Conservation (phyloP, 2,113 vertebrate genomes). For the Naja naja region DNA sequence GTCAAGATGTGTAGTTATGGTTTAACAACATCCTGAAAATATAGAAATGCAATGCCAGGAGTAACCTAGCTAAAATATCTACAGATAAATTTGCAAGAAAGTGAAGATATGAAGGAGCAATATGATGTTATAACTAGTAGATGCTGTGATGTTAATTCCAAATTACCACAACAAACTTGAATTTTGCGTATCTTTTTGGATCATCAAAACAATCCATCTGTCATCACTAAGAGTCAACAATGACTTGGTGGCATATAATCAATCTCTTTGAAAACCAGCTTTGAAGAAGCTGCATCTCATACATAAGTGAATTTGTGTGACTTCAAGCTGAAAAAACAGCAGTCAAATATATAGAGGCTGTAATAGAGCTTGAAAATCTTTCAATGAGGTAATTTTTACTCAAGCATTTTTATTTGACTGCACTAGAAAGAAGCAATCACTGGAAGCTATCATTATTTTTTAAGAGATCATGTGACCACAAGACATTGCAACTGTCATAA, state of each 20-base stretch:
- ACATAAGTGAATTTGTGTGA: neutral
- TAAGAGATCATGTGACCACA: neutral
- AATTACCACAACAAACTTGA: neutral
- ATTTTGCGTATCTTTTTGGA: neutral
- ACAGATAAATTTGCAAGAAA: neutral
- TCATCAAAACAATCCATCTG: neutral
- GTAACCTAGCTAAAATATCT: neutral
- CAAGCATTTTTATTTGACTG: neutral
- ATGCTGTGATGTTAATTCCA: neutral
- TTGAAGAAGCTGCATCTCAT: neutral
- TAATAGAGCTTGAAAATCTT: neutral
- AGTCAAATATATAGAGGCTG: neutral
- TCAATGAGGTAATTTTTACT: neutral
- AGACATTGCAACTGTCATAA: neutral
- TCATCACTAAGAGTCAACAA: neutral
- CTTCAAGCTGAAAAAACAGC: neutral
- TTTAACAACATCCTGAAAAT: neutral
- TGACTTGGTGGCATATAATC: neutral
- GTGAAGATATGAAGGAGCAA: neutral
- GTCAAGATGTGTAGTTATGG: neutral
- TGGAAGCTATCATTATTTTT: neutral
- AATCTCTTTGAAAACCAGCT: neutral
- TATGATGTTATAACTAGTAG: neutral
- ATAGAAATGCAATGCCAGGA: neutral
- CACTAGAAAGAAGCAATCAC: neutral